phyloP scores from a whole-genome alignment of 1,140 invertebrate species.

The Drosophila suzukii region DNA sequence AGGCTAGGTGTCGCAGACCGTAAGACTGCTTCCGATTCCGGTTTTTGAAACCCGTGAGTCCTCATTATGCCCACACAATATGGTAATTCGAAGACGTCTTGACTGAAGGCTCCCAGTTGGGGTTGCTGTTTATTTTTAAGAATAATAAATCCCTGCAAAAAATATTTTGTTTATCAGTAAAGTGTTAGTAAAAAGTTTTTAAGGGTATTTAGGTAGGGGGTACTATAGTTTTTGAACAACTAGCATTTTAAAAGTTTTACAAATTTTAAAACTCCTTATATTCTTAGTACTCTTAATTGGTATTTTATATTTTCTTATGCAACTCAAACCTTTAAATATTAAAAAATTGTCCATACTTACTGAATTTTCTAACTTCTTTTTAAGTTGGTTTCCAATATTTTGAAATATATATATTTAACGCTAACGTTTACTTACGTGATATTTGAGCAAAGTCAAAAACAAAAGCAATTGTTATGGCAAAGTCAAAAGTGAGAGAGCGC shows the following conservation, averaged over 20 bases:
- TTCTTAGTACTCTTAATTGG: not conserved
- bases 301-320: not conserved
- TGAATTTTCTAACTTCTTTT: no score
- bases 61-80: slow-evolving; percentile 26
- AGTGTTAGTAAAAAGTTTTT: no score
- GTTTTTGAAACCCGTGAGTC: slow-evolving; percentile 13
- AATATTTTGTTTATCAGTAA: not conserved
- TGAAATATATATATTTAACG: no score
- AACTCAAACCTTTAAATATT: no score
- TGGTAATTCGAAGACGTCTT: slow-evolving; percentile 6
- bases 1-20: slow-evolving; percentile 38
- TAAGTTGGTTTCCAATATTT: no score
- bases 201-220: no score
- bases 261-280: not conserved
- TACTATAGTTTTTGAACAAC: no score
- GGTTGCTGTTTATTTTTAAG: not conserved
- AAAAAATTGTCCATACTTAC: no score
- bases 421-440: slow-evolving; percentile 24
- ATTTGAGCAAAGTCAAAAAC: slow-evolving; percentile 15
- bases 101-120: not conserved
- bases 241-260: not conserved
- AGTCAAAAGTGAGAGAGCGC: slow-evolving; percentile 11
- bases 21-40: slow-evolving; percentile 44
- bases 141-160: not conserved
- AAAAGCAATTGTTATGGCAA: slow-evolving; percentile 34